Conservation (phyloP, 1,140 invertebrate genomes). For the Brachionus asplanchnoidis region DNA sequence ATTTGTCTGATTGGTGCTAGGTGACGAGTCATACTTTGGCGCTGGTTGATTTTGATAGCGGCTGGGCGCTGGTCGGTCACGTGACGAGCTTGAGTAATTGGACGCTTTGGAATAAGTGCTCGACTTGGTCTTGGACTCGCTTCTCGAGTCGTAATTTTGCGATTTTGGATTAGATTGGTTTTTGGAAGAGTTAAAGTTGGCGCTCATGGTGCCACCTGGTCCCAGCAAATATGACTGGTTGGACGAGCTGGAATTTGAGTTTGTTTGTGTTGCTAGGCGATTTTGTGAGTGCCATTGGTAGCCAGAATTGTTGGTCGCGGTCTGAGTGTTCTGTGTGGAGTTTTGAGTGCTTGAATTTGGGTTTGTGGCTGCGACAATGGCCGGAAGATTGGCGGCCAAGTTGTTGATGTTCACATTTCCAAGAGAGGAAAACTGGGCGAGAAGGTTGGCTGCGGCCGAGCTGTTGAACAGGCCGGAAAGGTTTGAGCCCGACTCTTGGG, state of each 20-base stretch:
- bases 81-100: neutral
- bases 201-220: neutral
- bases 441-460: neutral
- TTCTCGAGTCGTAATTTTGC: neutral
- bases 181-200: neutral
- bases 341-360: neutral
- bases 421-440: neutral
- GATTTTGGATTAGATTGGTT: neutral
- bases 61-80: neutral
- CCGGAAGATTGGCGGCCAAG: neutral
- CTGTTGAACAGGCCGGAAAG: neutral
- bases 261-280: neutral
- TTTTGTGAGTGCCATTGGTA: conserved; percentile 34
- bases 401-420: neutral
- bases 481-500: neutral
- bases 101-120: neutral
- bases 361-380: neutral
- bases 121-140: neutral
- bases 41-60: neutral
- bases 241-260: neutral
- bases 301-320: neutral
- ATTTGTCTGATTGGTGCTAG: neutral
- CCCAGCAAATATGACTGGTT: neutral
- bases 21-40: neutral
- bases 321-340: neutral